A percentile compares a stretch with the other conserved stretches of the same genome.
Evolutionary conservation across 2,888 invertebrate species (phyloP).

Genomic region (Eristalinus sepulchralis): DNA sequence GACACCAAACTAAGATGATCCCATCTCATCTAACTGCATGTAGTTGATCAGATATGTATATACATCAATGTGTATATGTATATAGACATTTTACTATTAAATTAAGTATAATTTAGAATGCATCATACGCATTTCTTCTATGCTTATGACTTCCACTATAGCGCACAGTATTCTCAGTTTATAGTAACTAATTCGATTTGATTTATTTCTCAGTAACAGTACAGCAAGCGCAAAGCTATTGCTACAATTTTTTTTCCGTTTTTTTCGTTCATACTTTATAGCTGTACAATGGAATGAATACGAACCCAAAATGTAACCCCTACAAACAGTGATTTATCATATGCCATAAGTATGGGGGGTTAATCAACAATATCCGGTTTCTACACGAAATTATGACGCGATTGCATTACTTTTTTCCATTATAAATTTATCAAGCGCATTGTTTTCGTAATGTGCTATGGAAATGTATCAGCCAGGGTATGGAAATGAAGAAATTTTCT

Average conservation of each 20-base stretch:
- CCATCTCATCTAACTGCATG: slow-evolving; percentile 29
- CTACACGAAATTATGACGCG: slow-evolving; percentile 67
- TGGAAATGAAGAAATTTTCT: too few relatives aligned
- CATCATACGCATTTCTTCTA: slow-evolving; percentile 65
- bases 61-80: slow-evolving; percentile 9
- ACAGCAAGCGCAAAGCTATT: slow-evolving; percentile 25
- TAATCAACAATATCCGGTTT: slow-evolving; percentile 69
- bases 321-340: slow-evolving; percentile 65
- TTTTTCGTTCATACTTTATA: slow-evolving; percentile 27
- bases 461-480: background rate
- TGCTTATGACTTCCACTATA: slow-evolving; percentile 31
- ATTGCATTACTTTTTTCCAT: slow-evolving; percentile 39
- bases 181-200: slow-evolving; percentile 61
- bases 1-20: background rate
- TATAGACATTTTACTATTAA: slow-evolving; percentile 51
- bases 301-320: slow-evolving; percentile 58
- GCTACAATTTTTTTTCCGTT: slow-evolving; percentile 27
- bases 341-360: slow-evolving; percentile 60
- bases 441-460: background rate
- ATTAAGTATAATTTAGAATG: slow-evolving; percentile 67
- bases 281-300: slow-evolving; percentile 34
- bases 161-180: slow-evolving; percentile 35
- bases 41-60: slow-evolving; percentile 26
- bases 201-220: slow-evolving; percentile 48
- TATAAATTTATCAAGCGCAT: background rate